These are phyloP conservation scores for Connochaetes taurinus DNA, from an alignment of 2,113 vertebrate species.

Conservation along the genomic window DNA sequence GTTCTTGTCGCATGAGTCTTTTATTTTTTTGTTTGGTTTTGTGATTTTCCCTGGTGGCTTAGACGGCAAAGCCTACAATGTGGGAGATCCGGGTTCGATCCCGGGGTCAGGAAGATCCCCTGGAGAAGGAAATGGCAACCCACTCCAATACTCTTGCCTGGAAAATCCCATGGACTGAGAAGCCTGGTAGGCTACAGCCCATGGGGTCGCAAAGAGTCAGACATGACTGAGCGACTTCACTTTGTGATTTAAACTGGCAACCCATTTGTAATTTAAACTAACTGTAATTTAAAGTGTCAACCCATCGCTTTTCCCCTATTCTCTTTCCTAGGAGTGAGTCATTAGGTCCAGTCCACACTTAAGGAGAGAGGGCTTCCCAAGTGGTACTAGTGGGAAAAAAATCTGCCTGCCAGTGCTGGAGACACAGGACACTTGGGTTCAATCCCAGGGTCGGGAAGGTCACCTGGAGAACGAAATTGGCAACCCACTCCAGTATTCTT, in stretches of 20 bases:
- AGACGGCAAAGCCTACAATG: too few species aligned
- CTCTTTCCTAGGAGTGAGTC: not conserved
- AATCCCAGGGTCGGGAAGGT: not conserved
- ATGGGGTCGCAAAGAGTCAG: too few species aligned
- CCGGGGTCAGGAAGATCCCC: too few species aligned
- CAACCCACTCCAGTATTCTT: not conserved
- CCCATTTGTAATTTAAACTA: not conserved
- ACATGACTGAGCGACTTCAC: too few species aligned
- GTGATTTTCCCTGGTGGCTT: not conserved
- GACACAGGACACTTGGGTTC: not conserved
- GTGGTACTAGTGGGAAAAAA: not conserved
- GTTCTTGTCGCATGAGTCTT: not conserved
- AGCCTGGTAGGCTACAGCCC: too few species aligned
- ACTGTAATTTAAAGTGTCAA: not conserved
- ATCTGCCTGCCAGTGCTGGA: not conserved
- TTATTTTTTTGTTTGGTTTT: not conserved
- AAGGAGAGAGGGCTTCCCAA: not conserved
- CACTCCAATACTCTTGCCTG: too few species aligned
- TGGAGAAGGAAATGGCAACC: too few species aligned
- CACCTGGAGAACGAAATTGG: not conserved
- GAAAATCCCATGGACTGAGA: too few species aligned
- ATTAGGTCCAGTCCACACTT: not conserved
- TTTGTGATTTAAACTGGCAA: not conserved
- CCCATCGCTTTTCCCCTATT: not conserved
- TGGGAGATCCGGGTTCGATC: too few species aligned